phyloP scores from a whole-genome alignment of 2,797 vertebrate genomes.

The Perdix hodgsoniae region DNA sequence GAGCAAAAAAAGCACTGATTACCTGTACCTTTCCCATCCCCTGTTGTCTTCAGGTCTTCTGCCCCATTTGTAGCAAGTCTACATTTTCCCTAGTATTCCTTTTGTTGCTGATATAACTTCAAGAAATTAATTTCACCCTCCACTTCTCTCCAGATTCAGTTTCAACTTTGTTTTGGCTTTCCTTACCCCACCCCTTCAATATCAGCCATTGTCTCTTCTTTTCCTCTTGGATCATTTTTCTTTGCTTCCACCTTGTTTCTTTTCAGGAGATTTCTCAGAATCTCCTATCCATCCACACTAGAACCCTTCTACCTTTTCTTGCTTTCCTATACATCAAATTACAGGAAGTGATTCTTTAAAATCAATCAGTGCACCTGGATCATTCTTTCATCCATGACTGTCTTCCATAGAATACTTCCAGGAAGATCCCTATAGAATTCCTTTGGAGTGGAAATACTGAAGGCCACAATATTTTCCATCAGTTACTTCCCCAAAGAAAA shows the following conservation, averaged over 20 bases:
- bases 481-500: neutral
- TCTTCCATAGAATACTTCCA: neutral
- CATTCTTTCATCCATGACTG: neutral
- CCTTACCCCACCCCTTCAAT: rapidly evolving
- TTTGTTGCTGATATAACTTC: neutral
- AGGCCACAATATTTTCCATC: neutral
- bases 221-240: neutral
- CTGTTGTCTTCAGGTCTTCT: neutral
- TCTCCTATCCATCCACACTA: neutral
- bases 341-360: neutral
- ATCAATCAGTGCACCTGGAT: neutral
- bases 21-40: neutral
- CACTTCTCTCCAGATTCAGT: neutral
- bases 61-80: neutral
- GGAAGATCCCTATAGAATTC: neutral
- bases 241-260: neutral
- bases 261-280: neutral
- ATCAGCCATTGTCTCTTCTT: rapidly evolving
- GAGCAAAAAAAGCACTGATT: neutral
- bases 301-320: neutral
- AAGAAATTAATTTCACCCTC: neutral
- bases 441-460: neutral
- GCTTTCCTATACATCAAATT: neutral
- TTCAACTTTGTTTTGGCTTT: neutral
- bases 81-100: neutral